Conservation (phyloP, 2,888 invertebrate genomes). For the Drosophila setosimentum region DNA sequence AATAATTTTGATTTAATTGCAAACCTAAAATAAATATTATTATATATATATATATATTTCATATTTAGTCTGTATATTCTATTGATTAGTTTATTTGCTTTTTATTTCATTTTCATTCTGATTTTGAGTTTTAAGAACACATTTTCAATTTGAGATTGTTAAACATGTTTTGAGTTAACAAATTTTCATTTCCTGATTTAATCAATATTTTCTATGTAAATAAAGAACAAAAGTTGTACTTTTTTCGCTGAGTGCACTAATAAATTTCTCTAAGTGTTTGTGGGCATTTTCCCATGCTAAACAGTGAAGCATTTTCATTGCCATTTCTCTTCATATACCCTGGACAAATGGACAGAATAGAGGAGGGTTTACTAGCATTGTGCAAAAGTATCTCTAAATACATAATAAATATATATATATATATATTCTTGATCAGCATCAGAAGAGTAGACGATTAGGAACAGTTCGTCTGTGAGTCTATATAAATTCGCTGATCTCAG, state of each 20-base stretch:
- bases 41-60: neutral
- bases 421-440: neutral
- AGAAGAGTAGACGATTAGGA: neutral
- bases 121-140: neutral
- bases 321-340: neutral
- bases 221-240: too few relatives aligned
- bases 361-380: neutral
- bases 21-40: neutral
- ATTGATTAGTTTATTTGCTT: neutral
- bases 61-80: neutral
- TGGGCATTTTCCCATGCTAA: neutral
- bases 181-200: too few relatives aligned
- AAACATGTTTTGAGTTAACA: neutral
- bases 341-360: neutral
- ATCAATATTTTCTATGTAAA: too few relatives aligned
- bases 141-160: neutral
- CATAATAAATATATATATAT: neutral
- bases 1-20: neutral
- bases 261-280: neutral
- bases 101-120: neutral
- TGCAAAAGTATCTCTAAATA: accelerated
- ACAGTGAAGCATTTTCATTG: neutral
- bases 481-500: neutral
- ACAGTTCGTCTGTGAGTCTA: neutral
- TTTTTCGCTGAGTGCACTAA: neutral